Evolutionary conservation across 2,797 vertebrate species (phyloP).

Genomic region (Tympanoctomys barrerae): DNA sequence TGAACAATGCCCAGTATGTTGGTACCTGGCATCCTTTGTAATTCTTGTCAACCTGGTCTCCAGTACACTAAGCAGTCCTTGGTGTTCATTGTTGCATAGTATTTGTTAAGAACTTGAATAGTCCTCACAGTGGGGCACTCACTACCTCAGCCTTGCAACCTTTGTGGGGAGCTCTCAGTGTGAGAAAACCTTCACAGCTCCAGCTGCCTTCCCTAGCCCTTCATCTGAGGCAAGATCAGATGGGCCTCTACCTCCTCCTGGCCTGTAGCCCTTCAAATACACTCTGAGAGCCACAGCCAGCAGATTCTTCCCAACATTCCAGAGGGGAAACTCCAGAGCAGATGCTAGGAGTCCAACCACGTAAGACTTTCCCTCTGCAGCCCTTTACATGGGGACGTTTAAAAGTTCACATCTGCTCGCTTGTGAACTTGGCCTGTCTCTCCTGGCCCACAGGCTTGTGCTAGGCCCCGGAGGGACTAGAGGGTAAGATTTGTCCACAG

Average conservation of each 20-base stretch:
- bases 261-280: not conserved
- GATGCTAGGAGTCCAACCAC: not conserved
- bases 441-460: not conserved
- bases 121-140: not conserved
- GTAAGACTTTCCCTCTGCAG: not conserved
- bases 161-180: not conserved
- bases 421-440: not conserved
- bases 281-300: not conserved
- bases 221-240: not conserved
- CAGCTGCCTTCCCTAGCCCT: not conserved
- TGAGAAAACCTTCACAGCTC: not conserved
- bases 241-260: not conserved
- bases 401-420: not conserved
- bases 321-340: not conserved
- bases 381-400: not conserved
- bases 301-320: not conserved
- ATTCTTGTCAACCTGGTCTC: not conserved
- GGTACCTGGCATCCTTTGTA: not conserved
- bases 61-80: not conserved
- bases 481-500: not conserved
- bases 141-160: not conserved
- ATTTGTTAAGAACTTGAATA: not conserved
- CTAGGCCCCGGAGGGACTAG: not conserved
- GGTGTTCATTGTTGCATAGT: fast-evolving
- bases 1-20: not conserved